phyloP scores from a whole-genome alignment of 2,888 invertebrate genomes.

The Cephus nigrinus region DNA sequence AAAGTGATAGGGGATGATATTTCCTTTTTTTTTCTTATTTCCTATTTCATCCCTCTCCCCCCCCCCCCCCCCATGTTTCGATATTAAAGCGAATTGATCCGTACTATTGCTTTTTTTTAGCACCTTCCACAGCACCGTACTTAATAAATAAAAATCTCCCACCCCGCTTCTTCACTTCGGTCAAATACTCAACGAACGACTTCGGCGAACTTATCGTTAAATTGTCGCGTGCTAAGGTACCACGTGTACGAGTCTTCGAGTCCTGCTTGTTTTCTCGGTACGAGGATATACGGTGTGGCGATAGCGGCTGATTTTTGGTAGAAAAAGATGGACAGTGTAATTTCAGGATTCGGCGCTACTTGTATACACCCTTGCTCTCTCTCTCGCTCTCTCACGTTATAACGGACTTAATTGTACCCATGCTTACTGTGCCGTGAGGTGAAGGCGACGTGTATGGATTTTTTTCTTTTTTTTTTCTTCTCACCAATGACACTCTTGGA shows the following conservation, averaged over 20 bases:
- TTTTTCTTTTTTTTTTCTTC: neutral
- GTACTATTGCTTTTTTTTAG: neutral
- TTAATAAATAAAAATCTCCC: neutral
- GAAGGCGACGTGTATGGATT: neutral
- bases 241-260: neutral
- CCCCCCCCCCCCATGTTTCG: neutral
- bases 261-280: neutral
- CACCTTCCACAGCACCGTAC: neutral
- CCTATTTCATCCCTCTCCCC: neutral
- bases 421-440: neutral
- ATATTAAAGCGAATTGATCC: neutral
- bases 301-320: neutral
- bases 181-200: conserved; percentile 31
- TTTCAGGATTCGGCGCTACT: neutral
- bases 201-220: conserved; percentile 53
- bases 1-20: neutral
- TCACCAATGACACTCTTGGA: neutral
- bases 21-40: neutral
- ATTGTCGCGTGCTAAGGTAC: conserved; percentile 31
- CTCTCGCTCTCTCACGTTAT: neutral
- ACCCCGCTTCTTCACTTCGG: too few relatives aligned
- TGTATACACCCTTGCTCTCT: neutral
- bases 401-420: neutral
- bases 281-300: neutral
- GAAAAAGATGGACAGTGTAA: neutral